Conservation (phyloP, 2,888 invertebrate species). For the Himalopsyche japonica region DNA sequence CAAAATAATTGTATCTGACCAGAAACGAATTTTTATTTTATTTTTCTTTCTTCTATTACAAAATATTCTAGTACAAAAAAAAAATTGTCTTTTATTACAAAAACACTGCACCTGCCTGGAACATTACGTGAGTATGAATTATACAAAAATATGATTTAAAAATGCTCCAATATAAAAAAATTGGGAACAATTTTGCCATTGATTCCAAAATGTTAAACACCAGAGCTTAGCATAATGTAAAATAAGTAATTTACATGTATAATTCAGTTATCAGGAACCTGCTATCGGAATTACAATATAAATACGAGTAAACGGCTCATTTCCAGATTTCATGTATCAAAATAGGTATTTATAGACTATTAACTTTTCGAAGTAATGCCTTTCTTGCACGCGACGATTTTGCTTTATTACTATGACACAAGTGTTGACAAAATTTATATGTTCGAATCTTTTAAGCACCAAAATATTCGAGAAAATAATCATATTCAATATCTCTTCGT, state of each 20-base stretch:
- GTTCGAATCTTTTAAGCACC: neutral
- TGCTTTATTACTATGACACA: neutral
- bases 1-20: no score
- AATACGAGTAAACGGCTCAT: neutral
- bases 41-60: no score
- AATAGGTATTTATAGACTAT: neutral
- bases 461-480: no score
- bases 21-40: no score
- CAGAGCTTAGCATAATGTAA: neutral
- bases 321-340: neutral
- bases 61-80: no score
- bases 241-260: constrained; percentile 18
- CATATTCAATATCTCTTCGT: no score
- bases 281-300: constrained; percentile 3
- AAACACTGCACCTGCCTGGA: no score
- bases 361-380: neutral
- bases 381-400: neutral
- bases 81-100: no score
- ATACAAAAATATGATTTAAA: neutral
- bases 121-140: neutral
- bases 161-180: neutral
- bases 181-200: neutral
- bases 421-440: neutral
- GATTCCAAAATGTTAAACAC: neutral
- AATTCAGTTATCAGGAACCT: constrained; percentile 12